Evolutionary conservation across 2,888 invertebrate species (phyloP).

Genomic region (Melanostoma scalare): DNA sequence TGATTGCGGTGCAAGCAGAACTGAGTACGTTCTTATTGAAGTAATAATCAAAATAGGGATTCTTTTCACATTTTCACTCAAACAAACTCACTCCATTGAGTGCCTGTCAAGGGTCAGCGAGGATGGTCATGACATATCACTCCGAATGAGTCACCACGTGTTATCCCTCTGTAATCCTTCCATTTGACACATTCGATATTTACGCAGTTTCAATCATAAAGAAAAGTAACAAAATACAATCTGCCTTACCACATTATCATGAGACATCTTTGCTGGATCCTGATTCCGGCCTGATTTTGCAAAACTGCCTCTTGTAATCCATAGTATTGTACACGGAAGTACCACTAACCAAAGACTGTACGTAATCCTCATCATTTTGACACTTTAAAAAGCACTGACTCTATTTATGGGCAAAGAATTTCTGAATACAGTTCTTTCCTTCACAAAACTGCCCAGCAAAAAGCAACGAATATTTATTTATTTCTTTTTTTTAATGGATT

Average conservation of each 20-base stretch:
- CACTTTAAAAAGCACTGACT: slow-evolving; percentile 9
- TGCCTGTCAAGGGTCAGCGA: slow-evolving; percentile 19
- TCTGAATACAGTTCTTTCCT: slow-evolving; percentile 1
- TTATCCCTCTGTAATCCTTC: slow-evolving; percentile 1
- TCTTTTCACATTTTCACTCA: too few species aligned
- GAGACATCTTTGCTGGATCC: slow-evolving; percentile 59
- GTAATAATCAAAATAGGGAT: slow-evolving; percentile 37
- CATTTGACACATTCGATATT: neutral
- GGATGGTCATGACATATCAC: slow-evolving; percentile 25
- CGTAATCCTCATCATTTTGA: slow-evolving; percentile 53
- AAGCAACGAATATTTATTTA: slow-evolving; percentile 21
- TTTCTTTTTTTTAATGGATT: slow-evolving; percentile 36
- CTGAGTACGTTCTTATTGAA: slow-evolving; percentile 1
- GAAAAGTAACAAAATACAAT: neutral
- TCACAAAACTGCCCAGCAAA: slow-evolving; percentile 26
- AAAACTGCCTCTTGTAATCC: slow-evolving; percentile 59
- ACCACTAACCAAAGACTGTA: slow-evolving; percentile 42
- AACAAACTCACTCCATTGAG: slow-evolving; percentile 35
- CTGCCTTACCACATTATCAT: slow-evolving; percentile 70
- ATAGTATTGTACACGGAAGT: slow-evolving; percentile 58
- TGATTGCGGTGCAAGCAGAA: neutral
- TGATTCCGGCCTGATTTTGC: slow-evolving; percentile 47
- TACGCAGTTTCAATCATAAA: neutral
- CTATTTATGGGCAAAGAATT: neutral
- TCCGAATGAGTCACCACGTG: slow-evolving; percentile 70